Evolutionary conservation across 2,113 vertebrate species (phyloP), one percentile per base, ranked within the genome.

Genomic region (Eolophus roseicapilla): DNA sequence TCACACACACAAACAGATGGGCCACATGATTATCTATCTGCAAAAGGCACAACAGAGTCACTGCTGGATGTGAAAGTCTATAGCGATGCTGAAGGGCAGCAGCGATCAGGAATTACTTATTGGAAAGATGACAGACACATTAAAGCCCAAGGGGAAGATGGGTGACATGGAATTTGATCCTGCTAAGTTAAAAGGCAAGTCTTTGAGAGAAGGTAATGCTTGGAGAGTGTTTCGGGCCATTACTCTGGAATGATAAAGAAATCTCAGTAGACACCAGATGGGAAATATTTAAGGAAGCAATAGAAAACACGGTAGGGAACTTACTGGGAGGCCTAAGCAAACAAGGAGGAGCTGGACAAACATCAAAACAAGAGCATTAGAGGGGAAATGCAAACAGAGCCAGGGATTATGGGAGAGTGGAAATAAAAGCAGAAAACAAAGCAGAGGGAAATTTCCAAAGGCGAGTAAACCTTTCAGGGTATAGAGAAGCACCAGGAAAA

Each of bases 271-370:
- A 95, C 52, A 79, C 86, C 95, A 96, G 93, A 95, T 95, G 95
- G 94, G 86, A 89, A 95, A 95, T 95, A 91, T 91, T 95, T 97
- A 95, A 96, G 91, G 87, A 93, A 92, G 86, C 81, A 95, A 95
- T 91, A 96, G 89, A 82, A 43, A 93, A 44, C 86, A 64, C 95
- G 92, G 91, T 73, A 62, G 94, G 93, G 74, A 95, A 82, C 89
- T 93, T 93, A 93, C 7, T 91, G 89, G 87, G 94, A 95, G 81
- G 94, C 93, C 93, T 95, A 92, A 92, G 81, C 86, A 95, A 97
- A 96, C 93, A 97, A 87, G 89, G 62, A 93, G 84, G 78, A 89
- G 94, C 91, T 95, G 95, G 94, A 93, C 96, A 97, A 97, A 95
- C 93, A 97, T 82, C 91, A 91, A 93, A 97, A 97, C 95, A 97